These are phyloP conservation scores for Panagrolaimus sp. DNA, from an alignment of 1,140 invertebrate genomes.

Conservation along the genomic window DNA sequence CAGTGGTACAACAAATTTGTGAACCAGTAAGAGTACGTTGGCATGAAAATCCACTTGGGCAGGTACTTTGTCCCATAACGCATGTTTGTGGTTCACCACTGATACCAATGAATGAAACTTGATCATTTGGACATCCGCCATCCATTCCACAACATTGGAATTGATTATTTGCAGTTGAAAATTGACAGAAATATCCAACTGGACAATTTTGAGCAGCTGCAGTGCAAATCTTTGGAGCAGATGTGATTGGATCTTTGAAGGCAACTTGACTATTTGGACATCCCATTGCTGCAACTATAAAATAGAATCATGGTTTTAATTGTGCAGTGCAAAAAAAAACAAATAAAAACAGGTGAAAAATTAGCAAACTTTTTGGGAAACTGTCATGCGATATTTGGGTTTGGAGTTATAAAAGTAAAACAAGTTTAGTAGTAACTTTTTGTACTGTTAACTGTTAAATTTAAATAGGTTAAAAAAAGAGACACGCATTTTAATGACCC, in stretches of 20 bases:
- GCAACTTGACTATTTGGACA: slow-evolving; percentile 56
- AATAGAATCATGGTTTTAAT: slow-evolving; percentile 2
- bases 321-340: neutral
- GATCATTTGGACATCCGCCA: slow-evolving; percentile 57
- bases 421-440: slow-evolving; percentile 48
- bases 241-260: slow-evolving; percentile 51
- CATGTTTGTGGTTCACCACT: slow-evolving; percentile 57
- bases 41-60: slow-evolving; percentile 56
- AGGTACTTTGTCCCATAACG: slow-evolving; percentile 56
- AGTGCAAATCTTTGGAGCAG: slow-evolving; percentile 54
- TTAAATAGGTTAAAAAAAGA: slow-evolving; percentile 31
- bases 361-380: slow-evolving; percentile 15
- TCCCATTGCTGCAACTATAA: slow-evolving; percentile 47
- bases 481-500: neutral
- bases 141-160: slow-evolving; percentile 59
- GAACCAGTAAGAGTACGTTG: slow-evolving; percentile 50
- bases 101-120: slow-evolving; percentile 57
- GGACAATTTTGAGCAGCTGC: slow-evolving; percentile 58
- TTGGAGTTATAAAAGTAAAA: slow-evolving; percentile 17
- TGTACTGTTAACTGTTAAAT: slow-evolving; percentile 26
- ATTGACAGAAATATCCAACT: slow-evolving; percentile 56
- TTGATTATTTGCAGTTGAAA: slow-evolving; percentile 54
- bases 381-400: neutral
- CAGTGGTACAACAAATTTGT: slow-evolving; percentile 58
- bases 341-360: slow-evolving; percentile 8